phyloP scores from a whole-genome alignment of 2,113 vertebrate genomes.

The Gymnogyps californianus region DNA sequence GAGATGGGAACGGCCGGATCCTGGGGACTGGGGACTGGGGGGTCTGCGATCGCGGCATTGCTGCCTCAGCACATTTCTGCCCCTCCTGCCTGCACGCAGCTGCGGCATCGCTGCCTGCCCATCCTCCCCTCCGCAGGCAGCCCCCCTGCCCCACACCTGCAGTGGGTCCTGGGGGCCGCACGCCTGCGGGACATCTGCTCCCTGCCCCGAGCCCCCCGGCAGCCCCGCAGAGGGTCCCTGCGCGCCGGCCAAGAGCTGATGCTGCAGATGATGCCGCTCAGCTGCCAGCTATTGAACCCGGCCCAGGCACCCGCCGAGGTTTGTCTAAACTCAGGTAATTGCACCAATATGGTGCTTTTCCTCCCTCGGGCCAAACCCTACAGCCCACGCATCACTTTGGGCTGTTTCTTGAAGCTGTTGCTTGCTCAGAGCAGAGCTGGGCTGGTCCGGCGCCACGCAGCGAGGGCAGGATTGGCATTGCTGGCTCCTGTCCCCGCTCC shows the following conservation, averaged over 20 bases:
- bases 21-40: background rate
- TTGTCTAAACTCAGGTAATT: background rate
- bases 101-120: background rate
- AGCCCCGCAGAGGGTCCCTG: background rate
- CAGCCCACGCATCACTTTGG: accelerated
- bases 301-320: background rate
- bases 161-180: background rate
- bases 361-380: background rate
- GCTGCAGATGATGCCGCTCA: background rate
- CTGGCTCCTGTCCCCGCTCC: background rate
- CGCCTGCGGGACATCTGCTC: background rate
- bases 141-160: background rate
- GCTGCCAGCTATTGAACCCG: background rate
- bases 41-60: accelerated
- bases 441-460: accelerated
- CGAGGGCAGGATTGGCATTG: background rate
- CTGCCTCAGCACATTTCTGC: background rate
- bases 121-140: background rate
- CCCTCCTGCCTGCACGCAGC: background rate
- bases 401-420: background rate
- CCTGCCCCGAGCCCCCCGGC: background rate
- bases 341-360: background rate
- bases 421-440: background rate
- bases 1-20: background rate
- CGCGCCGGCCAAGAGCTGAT: background rate